Conservation (phyloP, 2,797 vertebrate genomes). For the Schizopygopsis pylzovi region DNA sequence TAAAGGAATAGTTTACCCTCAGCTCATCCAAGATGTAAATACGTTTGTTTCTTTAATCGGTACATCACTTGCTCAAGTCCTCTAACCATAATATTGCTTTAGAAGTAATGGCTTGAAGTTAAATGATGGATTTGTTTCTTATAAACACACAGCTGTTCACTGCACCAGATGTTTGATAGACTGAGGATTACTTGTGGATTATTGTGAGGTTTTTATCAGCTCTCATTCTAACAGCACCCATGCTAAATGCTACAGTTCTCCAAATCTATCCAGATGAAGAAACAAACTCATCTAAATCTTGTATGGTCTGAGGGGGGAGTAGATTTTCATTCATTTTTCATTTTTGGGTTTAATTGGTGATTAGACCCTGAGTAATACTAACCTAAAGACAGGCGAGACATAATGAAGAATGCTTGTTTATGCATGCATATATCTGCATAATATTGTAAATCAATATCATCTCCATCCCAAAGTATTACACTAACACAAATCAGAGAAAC, state of each 20-base stretch:
- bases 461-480: not conserved
- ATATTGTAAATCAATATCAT: not conserved
- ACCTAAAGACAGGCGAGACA: not conserved
- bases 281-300: not conserved
- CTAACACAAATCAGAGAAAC: constrained; percentile 4
- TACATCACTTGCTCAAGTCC: not conserved
- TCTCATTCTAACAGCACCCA: not conserved
- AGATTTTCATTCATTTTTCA: not conserved
- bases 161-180: not conserved
- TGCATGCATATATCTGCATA: not conserved
- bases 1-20: not conserved
- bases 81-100: not conserved
- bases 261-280: not conserved
- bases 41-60: not conserved
- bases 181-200: not conserved
- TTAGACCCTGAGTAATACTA: not conserved
- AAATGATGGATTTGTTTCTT: not conserved
- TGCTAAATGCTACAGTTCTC: not conserved
- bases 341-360: not conserved
- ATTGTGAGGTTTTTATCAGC: not conserved
- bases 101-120: not conserved
- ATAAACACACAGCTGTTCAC: not conserved
- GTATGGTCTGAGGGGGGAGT: not conserved
- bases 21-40: not conserved
- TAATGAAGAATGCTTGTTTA: not conserved